Percentiles rank a stretch among this genome's conserved stretches.
Conservation (phyloP, 2,797 vertebrate species). For the Emys orbicularis region DNA sequence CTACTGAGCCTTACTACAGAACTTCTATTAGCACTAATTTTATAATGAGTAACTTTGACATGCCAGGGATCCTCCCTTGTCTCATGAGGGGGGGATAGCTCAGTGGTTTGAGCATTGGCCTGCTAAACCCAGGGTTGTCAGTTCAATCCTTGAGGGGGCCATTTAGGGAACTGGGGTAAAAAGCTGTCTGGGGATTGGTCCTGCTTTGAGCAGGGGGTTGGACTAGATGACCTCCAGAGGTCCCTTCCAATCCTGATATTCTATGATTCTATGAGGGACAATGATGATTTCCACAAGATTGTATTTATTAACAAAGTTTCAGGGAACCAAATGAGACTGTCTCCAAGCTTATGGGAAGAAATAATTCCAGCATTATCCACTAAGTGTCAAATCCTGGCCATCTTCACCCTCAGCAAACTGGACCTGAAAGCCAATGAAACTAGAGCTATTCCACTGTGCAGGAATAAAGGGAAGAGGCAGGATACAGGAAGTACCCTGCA, state of each 20-base stretch:
- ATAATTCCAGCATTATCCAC: not conserved
- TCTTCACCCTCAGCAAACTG: not conserved
- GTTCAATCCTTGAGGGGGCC: too few relatives aligned
- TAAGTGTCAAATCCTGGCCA: not conserved
- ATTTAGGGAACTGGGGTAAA: too few relatives aligned
- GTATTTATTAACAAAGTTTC: not conserved
- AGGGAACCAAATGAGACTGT: not conserved
- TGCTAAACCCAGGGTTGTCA: too few relatives aligned
- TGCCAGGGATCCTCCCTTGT: not conserved
- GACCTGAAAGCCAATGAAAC: not conserved
- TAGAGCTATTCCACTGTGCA: rapidly evolving
- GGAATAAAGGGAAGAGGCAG: not conserved
- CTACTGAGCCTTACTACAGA: not conserved
- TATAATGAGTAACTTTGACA: not conserved
- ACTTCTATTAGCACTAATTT: not conserved
- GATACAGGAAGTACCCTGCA: not conserved
- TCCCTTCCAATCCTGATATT: too few relatives aligned
- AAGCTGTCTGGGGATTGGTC: too few relatives aligned
- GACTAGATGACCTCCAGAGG: too few relatives aligned
- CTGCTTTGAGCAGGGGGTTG: too few relatives aligned
- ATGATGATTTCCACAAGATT: not conserved
- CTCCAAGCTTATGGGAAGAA: not conserved
- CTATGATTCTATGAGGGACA: too few relatives aligned
- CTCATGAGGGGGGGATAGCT: not conserved
- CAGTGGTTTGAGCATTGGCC: too few relatives aligned